These are phyloP conservation scores for Dryobota labecula DNA, from an alignment of 2,888 invertebrate genomes.

Conservation along the genomic window DNA sequence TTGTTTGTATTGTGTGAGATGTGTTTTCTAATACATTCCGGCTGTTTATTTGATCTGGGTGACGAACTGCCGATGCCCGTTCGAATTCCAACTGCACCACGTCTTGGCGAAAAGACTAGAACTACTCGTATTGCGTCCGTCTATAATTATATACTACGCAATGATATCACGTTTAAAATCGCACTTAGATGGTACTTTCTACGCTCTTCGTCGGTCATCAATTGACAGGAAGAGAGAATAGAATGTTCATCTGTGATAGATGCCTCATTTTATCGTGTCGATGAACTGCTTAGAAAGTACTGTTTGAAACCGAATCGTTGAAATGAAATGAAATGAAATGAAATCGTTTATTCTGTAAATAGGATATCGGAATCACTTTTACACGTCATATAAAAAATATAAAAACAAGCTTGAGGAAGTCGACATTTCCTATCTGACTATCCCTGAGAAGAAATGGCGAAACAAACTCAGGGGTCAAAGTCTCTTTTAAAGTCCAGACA, in stretches of 20 bases:
- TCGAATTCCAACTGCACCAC: not conserved
- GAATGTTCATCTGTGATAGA: not conserved
- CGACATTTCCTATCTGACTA: too few species aligned
- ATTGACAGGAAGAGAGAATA: slow-evolving; percentile 6
- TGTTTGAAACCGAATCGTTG: slow-evolving; percentile 7
- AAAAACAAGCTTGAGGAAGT: too few species aligned
- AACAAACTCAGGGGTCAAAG: too few species aligned
- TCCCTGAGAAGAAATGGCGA: too few species aligned
- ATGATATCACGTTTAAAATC: not conserved
- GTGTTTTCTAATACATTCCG: slow-evolving; percentile 10
- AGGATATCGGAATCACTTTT: too few species aligned
- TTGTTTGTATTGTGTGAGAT: not conserved
- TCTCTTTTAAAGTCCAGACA: too few species aligned
- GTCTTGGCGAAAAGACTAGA: not conserved
- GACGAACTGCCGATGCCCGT: too few species aligned
- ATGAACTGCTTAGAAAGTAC: not conserved
- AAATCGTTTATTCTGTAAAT: too few species aligned
- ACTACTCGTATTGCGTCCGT: not conserved
- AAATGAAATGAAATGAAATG: too few species aligned
- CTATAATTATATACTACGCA: not conserved
- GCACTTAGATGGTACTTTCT: too few species aligned
- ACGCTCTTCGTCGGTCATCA: not conserved
- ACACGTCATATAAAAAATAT: too few species aligned
- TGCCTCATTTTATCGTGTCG: too few species aligned
- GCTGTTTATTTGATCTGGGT: not conserved